A percentile compares a stretch with the other conserved stretches of the same genome.
These are phyloP conservation scores for Fulica atra DNA, from an alignment of 2,113 vertebrate species.

Conservation along the genomic window DNA sequence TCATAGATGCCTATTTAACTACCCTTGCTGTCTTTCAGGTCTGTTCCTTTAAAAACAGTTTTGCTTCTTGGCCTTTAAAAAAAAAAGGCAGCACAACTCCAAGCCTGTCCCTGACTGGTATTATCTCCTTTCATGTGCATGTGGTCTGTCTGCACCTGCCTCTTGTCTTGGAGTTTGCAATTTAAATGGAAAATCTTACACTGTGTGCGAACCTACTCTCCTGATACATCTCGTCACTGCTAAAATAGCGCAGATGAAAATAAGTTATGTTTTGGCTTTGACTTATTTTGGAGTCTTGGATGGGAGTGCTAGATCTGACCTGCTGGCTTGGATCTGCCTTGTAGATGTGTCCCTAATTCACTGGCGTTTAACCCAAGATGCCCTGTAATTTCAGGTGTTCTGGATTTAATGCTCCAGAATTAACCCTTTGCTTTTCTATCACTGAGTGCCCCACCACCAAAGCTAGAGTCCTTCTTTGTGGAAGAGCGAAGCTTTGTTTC, in stretches of 20 bases:
- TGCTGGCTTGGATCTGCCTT: constrained; percentile 32
- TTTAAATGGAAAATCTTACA: constrained; percentile 64
- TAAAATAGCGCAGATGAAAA: constrained; percentile 66
- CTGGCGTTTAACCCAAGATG: background rate
- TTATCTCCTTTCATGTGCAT: constrained; percentile 35
- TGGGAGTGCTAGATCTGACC: constrained; percentile 25
- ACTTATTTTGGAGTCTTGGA: constrained; percentile 35
- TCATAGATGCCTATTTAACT: background rate
- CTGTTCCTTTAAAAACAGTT: background rate
- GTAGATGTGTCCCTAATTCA: constrained; percentile 11
- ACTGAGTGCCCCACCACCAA: background rate
- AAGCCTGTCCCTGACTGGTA: background rate
- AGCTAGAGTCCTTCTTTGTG: background rate
- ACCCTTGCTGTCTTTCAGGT: background rate
- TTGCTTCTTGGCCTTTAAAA: background rate
- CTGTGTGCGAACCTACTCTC: background rate
- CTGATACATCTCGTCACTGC: constrained; percentile 40
- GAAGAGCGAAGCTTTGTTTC: background rate
- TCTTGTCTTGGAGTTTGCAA: background rate
- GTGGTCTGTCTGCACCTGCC: constrained; percentile 42
- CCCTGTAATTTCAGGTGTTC: background rate
- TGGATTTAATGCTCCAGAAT: background rate
- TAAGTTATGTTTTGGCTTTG: constrained; percentile 43
- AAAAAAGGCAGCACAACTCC: background rate
- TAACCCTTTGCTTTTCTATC: background rate